Percentiles rank a stretch among this genome's conserved stretches.
Evolutionary conservation across 2,113 vertebrate species (phyloP).

Genomic region (Alouatta palliata): DNA sequence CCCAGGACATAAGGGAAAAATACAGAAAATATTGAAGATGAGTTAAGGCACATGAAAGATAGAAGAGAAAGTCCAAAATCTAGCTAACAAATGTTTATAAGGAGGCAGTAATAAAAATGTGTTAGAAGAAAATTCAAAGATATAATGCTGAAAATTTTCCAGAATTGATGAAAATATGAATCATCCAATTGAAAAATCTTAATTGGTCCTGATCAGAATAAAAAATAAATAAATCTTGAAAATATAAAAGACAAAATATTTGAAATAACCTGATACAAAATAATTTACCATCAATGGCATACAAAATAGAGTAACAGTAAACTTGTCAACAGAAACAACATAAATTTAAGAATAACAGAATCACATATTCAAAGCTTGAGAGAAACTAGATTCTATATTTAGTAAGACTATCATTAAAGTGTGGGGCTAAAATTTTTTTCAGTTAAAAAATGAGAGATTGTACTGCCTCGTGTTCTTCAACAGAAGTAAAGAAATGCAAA

Average conservation of each 20-base stretch:
- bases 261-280: neutral
- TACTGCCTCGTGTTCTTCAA: neutral
- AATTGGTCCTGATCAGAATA: neutral
- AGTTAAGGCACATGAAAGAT: neutral
- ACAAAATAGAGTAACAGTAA: neutral
- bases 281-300: neutral
- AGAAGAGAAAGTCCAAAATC: neutral
- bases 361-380: neutral
- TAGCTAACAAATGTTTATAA: neutral
- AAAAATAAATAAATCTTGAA: slow-evolving; percentile 31
- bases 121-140: neutral
- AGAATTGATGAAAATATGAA: neutral
- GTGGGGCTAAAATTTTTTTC: neutral
- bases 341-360: neutral
- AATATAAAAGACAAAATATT: neutral
- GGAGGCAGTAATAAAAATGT: neutral
- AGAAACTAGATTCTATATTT: neutral
- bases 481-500: neutral
- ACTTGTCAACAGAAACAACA: neutral
- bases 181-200: slow-evolving; percentile 1
- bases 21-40: neutral
- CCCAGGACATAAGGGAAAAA: neutral
- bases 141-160: neutral
- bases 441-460: neutral
- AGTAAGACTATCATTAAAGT: neutral